phyloP scores from a whole-genome alignment of 2,113 vertebrate species.

The Pica pica region DNA sequence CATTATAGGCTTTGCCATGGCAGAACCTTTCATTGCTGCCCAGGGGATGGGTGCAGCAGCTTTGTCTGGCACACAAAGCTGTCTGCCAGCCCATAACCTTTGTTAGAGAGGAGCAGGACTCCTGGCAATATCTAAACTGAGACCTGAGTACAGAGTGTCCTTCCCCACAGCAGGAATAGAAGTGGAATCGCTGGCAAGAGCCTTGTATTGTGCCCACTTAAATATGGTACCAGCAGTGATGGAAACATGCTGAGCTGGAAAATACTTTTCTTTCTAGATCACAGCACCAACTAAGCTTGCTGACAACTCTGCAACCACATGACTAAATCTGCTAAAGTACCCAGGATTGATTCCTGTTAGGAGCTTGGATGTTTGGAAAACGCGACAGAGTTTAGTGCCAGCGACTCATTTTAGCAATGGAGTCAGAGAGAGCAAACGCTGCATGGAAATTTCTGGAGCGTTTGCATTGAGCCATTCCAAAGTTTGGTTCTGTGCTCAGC shows the following conservation, averaged over 20 bases:
- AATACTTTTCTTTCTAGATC: conserved; percentile 74
- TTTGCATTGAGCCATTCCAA: neutral
- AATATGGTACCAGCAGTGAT: conserved; percentile 42
- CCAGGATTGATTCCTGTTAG: neutral
- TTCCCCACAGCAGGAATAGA: conserved; percentile 71
- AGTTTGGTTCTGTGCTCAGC: neutral
- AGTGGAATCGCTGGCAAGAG: conserved; percentile 65
- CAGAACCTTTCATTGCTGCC: neutral
- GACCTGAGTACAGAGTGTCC: conserved; percentile 66
- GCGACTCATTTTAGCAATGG: neutral
- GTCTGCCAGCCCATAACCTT: conserved; percentile 23
- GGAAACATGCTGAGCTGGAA: conserved; percentile 68
- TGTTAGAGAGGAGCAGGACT: neutral
- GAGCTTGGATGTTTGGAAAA: neutral
- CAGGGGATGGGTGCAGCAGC: conserved; percentile 12
- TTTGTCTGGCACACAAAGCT: neutral
- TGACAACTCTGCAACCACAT: conserved; percentile 36
- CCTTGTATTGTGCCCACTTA: conserved; percentile 45
- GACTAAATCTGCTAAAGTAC: conserved; percentile 14
- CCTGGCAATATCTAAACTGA: conserved; percentile 48
- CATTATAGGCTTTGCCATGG: neutral
- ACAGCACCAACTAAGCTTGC: conserved; percentile 17
- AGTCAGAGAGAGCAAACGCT: neutral
- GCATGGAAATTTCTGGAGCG: neutral
- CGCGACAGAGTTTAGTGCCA: neutral